These are phyloP conservation scores for Papilio demoleus DNA, from an alignment of 2,888 invertebrate genomes.

Conservation along the genomic window DNA sequence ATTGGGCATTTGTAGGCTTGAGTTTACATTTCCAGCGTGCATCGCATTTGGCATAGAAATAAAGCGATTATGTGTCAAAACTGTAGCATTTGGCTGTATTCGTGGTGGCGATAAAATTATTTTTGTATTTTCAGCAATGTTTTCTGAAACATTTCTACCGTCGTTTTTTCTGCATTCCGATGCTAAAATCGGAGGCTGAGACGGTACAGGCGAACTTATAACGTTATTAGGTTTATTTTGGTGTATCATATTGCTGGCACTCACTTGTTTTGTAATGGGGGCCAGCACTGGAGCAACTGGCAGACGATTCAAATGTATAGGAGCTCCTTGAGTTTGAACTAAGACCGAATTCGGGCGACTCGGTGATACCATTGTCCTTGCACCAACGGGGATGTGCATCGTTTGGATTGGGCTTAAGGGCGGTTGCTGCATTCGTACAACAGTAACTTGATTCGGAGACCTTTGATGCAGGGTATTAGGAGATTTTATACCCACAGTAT, in stretches of 20 bases:
- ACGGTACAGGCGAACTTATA: constrained; percentile 57
- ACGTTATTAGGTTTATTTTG: constrained; percentile 65
- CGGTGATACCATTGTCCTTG: constrained; percentile 74
- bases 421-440: constrained; percentile 80
- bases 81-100: constrained; percentile 69
- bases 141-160: constrained; percentile 56
- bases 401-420: constrained; percentile 75
- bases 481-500: constrained; percentile 66
- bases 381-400: constrained; percentile 69
- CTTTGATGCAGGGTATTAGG: constrained; percentile 71
- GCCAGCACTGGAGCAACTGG: constrained; percentile 84
- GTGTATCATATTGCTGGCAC: constrained; percentile 73
- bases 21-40: constrained; percentile 66
- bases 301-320: constrained; percentile 80
- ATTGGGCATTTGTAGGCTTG: constrained; percentile 65
- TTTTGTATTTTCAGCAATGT: constrained; percentile 65
- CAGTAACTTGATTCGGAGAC: constrained; percentile 77
- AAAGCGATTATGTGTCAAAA: constrained; percentile 76
- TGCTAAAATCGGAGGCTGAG: constrained; percentile 71
- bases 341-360: constrained; percentile 75
- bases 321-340: constrained; percentile 75
- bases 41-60: constrained; percentile 75
- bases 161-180: constrained; percentile 67
- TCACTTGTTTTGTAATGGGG: constrained; percentile 83
- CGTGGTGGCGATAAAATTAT: constrained; percentile 73